Conservation (phyloP, 2,113 vertebrate genomes). For the Mus pahari region DNA sequence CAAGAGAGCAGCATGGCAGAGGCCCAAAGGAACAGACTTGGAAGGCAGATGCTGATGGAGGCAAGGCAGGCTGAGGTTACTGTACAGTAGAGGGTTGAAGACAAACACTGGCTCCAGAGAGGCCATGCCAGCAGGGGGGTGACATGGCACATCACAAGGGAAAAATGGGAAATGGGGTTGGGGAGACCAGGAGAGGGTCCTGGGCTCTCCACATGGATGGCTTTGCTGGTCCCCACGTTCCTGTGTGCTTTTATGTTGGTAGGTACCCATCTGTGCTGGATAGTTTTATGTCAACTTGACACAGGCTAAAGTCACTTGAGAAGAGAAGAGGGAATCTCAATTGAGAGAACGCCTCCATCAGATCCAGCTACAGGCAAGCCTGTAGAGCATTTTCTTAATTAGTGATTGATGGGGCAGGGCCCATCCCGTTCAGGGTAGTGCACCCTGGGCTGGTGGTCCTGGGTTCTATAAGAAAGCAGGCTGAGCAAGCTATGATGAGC, state of each 20-base stretch:
- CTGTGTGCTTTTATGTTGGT: too few species aligned
- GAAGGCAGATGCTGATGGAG: background rate
- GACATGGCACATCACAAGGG: too few species aligned
- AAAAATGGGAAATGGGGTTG: background rate
- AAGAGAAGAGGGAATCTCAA: background rate
- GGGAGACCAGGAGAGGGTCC: background rate
- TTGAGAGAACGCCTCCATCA: background rate
- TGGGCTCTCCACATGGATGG: background rate
- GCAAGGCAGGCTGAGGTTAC: background rate
- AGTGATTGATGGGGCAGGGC: background rate
- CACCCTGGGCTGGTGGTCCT: background rate
- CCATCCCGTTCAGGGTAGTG: background rate
- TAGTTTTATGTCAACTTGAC: background rate
- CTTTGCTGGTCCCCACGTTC: background rate
- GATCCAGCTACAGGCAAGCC: background rate
- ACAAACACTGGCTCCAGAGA: background rate
- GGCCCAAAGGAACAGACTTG: background rate
- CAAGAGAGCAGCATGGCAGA: background rate
- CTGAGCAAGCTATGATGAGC: background rate
- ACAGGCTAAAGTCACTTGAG: background rate
- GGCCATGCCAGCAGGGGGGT: fast-evolving
- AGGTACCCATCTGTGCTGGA: background rate
- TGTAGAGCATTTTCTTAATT: background rate
- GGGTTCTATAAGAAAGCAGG: background rate
- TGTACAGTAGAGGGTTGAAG: background rate